phyloP scores from a whole-genome alignment of 1,140 invertebrate species.

The Spodoptera litura region DNA sequence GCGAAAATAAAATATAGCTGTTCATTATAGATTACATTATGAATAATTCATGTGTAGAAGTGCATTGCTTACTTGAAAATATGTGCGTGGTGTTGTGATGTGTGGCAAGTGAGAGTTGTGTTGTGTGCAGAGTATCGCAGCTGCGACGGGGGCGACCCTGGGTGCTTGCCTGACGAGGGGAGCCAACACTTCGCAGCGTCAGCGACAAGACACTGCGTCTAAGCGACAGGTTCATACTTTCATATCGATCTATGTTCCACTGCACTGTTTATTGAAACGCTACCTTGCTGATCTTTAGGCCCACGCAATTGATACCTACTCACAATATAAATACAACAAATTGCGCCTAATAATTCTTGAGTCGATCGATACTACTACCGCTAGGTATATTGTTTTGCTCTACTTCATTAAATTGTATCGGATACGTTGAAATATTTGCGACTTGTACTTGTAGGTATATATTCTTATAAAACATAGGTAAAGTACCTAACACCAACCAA shows the following conservation, averaged over 20 bases:
- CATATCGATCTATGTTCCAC: neutral
- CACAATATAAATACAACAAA: constrained; percentile 7
- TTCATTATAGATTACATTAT: constrained; percentile 44
- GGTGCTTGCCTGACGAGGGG: constrained; percentile 84
- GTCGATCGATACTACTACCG: neutral
- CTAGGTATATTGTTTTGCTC: constrained; percentile 4
- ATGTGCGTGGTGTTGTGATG: constrained; percentile 15
- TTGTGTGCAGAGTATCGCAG: constrained; percentile 78
- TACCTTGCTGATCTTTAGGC: constrained; percentile 10
- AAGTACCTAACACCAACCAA: too few species aligned
- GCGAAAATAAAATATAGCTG: constrained; percentile 36
- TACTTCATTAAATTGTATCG: neutral
- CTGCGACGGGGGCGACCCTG: constrained; percentile 84
- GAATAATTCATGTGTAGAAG: constrained; percentile 36
- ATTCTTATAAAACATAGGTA: too few species aligned
- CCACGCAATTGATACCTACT: neutral
- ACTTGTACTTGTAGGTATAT: too few species aligned
- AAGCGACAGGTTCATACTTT: constrained; percentile 75
- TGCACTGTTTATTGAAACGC: constrained; percentile 24
- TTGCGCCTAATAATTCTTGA: neutral
- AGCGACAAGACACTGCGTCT: constrained; percentile 78
- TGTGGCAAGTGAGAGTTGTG: constrained; percentile 43
- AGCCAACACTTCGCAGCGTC: constrained; percentile 78
- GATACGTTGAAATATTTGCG: neutral
- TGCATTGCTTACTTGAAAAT: constrained; percentile 31